Percentiles rank a stretch among this genome's conserved stretches.
Evolutionary conservation across 2,888 invertebrate species (phyloP).

Genomic region (Ectobius pallidus): DNA sequence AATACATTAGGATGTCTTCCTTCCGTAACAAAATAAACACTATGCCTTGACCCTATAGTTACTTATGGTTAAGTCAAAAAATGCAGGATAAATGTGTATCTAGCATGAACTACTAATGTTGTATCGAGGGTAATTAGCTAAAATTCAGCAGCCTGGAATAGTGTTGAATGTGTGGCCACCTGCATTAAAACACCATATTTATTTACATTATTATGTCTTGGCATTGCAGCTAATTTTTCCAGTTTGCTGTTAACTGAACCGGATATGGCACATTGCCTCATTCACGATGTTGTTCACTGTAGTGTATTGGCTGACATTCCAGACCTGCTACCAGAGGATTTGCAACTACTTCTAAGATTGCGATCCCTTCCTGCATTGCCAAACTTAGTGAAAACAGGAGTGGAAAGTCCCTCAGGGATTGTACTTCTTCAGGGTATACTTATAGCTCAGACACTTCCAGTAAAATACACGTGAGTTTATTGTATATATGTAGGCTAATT

Average conservation of each 20-base stretch:
- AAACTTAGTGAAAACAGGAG: background rate
- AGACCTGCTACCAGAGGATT: conserved; percentile 3
- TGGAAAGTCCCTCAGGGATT: background rate
- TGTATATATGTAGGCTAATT: background rate
- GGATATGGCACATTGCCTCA: background rate
- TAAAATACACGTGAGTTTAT: conserved; percentile 31
- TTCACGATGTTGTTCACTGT: conserved; percentile 27
- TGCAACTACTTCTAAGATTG: conserved; percentile 24
- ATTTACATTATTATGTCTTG: too few relatives aligned
- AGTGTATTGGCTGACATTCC: background rate
- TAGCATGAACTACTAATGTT: too few relatives aligned
- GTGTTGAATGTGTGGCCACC: too few relatives aligned
- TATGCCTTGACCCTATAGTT: too few relatives aligned
- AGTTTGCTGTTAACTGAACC: conserved; percentile 24
- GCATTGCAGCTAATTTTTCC: conserved; percentile 13
- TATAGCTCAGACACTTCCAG: conserved; percentile 5
- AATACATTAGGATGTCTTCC: too few relatives aligned
- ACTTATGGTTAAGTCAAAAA: too few relatives aligned
- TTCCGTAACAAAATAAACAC: too few relatives aligned
- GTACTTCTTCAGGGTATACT: conserved; percentile 23
- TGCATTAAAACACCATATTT: too few relatives aligned
- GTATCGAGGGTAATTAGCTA: too few relatives aligned
- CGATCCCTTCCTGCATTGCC: conserved; percentile 24
- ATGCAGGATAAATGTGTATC: too few relatives aligned
- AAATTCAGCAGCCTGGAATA: too few relatives aligned